A percentile compares a stretch with the other conserved stretches of the same genome.
phyloP scores from a whole-genome alignment of 2,797 vertebrate species.

The Nasua narica region DNA sequence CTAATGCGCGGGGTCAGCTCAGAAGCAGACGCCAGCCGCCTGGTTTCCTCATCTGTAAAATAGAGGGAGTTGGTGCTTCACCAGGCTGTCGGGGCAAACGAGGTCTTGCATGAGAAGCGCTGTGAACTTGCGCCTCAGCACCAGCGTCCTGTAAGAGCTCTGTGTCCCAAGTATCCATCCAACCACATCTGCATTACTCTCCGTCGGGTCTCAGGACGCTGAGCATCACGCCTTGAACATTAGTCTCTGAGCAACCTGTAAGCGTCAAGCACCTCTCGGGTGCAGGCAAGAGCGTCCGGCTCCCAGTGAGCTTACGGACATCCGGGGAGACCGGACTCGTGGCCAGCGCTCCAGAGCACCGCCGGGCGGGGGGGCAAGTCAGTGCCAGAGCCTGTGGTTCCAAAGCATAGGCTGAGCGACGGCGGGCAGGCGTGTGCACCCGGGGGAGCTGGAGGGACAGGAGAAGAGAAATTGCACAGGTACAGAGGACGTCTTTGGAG shows the following conservation, averaged over 20 bases:
- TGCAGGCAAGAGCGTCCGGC: not conserved
- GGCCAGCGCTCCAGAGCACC: too few species aligned
- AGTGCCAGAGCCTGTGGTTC: not conserved
- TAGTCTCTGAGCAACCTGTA: fast-evolving
- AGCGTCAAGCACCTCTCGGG: not conserved
- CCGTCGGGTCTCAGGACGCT: fast-evolving
- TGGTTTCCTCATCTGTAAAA: not conserved
- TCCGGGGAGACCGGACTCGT: fast-evolving
- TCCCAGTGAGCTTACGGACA: fast-evolving
- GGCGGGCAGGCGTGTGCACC: fast-evolving
- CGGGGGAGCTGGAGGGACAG: fast-evolving
- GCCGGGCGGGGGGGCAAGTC: not conserved
- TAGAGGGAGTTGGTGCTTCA: fast-evolving
- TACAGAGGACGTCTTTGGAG: fast-evolving
- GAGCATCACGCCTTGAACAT: fast-evolving
- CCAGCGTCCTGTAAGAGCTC: fast-evolving
- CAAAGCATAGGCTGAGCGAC: too few species aligned
- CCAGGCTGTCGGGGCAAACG: fast-evolving
- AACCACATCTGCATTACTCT: fast-evolving
- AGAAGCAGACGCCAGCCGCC: fast-evolving
- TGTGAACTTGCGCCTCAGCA: not conserved
- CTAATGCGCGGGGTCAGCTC: fast-evolving
- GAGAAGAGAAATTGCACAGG: not conserved
- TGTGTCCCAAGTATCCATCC: fast-evolving
- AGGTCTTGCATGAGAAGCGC: fast-evolving